Percentiles rank a stretch among this genome's conserved stretches.
These are phyloP conservation scores for Romanogobio albipinnatus DNA, from an alignment of 2,113 vertebrate species.

Conservation along the genomic window DNA sequence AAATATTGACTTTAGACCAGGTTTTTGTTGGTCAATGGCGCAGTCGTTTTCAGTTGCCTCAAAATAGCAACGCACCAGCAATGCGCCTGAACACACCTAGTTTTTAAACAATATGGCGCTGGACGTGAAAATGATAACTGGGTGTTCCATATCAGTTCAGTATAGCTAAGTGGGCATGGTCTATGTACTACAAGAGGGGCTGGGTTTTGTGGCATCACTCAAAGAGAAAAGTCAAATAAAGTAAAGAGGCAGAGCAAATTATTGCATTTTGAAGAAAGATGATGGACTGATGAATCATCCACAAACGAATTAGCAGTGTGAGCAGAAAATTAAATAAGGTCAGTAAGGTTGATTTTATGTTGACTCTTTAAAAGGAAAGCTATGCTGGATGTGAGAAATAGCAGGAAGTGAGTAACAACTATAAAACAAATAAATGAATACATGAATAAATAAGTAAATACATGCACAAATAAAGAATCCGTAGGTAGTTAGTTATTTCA, in stretches of 20 bases:
- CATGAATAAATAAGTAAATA: background rate
- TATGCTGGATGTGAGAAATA: background rate
- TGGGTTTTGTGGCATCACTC: background rate
- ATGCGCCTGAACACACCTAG: no score
- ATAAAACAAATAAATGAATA: conserved; percentile 9
- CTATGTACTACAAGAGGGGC: background rate
- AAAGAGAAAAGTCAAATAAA: background rate
- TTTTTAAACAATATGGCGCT: no score
- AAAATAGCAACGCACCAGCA: no score
- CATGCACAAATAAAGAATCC: background rate
- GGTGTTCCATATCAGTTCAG: background rate
- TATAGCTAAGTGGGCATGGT: background rate
- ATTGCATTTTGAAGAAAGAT: background rate
- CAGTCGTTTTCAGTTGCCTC: no score
- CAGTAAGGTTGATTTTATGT: background rate
- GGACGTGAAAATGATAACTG: no score
- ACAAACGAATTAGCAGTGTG: background rate
- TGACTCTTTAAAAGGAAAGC: background rate
- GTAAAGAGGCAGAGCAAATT: background rate
- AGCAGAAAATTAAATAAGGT: conserved; percentile 20
- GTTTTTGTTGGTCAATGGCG: no score
- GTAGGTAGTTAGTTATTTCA: conserved; percentile 24
- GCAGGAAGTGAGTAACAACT: background rate
- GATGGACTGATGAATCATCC: background rate
- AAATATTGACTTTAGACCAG: no score